Conservation (phyloP, 2,797 vertebrate species). For the Chelmon rostratus region DNA sequence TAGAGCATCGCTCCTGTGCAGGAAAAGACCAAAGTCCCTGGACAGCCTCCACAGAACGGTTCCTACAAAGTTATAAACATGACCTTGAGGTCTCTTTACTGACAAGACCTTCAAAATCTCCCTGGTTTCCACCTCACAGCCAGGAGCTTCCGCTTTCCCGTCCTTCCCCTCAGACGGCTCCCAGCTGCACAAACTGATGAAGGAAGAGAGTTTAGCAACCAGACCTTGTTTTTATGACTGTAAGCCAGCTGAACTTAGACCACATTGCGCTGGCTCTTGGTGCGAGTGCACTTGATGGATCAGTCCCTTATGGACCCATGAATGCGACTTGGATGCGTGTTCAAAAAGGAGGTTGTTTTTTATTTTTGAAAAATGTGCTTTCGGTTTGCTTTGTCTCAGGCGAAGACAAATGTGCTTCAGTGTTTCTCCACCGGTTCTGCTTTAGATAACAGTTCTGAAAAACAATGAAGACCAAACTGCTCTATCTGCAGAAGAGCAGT, state of each 20-base stretch:
- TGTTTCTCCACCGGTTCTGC: conserved; percentile 54
- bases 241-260: conserved; percentile 69
- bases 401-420: conserved; percentile 53
- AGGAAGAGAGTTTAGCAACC: conserved; percentile 53
- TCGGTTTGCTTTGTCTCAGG: conserved; percentile 50
- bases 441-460: conserved; percentile 53
- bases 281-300: conserved; percentile 71
- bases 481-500: conserved; percentile 52
- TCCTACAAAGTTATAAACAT: conserved; percentile 34
- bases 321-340: conserved; percentile 54
- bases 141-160: conserved; percentile 61
- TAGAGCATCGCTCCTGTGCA: conserved; percentile 24
- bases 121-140: conserved; percentile 51
- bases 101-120: conserved; percentile 40
- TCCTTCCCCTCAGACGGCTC: conserved; percentile 49
- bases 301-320: conserved; percentile 66
- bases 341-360: conserved; percentile 64
- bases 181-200: conserved; percentile 65
- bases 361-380: conserved; percentile 49
- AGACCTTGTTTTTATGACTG: conserved; percentile 65
- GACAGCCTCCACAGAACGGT: conserved; percentile 17
- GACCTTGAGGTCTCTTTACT: conserved; percentile 34
- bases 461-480: conserved; percentile 43
- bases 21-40: conserved; percentile 40
- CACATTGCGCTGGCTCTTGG: conserved; percentile 51